Evolutionary conservation across 2,888 invertebrate genomes (phyloP).

Genomic region (Piscicola geometra): DNA sequence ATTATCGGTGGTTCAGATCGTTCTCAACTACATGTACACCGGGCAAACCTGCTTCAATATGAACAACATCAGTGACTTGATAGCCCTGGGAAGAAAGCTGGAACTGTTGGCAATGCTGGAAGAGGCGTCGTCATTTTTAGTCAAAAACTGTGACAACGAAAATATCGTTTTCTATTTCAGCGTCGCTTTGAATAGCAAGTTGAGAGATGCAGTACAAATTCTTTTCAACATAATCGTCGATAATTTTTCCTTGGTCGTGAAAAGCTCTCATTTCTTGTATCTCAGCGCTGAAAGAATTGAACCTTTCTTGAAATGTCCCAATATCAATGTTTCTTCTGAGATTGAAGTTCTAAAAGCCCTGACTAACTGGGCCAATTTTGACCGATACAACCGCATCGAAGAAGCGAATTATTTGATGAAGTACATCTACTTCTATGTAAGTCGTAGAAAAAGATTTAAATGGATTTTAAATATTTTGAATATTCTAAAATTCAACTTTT

Average conservation of each 20-base stretch:
- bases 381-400: conserved; percentile 5
- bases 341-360: conserved; percentile 17
- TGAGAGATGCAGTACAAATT: conserved; percentile 17
- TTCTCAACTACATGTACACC: conserved; percentile 26
- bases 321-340: conserved; percentile 22
- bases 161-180: conserved; percentile 16
- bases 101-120: conserved; percentile 14
- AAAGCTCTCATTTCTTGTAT: conserved; percentile 24
- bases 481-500: too few species aligned
- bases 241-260: conserved; percentile 12
- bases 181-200: conserved; percentile 21
- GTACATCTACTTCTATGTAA: conserved; percentile 15
- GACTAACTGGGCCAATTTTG: conserved; percentile 22
- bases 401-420: conserved; percentile 19
- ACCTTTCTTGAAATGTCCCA: conserved; percentile 22
- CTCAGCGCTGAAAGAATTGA: conserved; percentile 19
- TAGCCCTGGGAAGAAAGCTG: conserved; percentile 1
- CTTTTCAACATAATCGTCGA: conserved; percentile 27
- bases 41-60: background rate
- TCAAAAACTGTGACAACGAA: conserved; percentile 14
- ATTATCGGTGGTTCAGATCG: background rate
- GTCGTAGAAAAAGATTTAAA: background rate
- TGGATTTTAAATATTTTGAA: conserved; percentile 3
- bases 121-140: background rate
- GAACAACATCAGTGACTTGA: conserved; percentile 26